These are phyloP conservation scores for Clavelina lepadiformis DNA, from an alignment of 23 tunicate species.

Conservation along the genomic window DNA sequence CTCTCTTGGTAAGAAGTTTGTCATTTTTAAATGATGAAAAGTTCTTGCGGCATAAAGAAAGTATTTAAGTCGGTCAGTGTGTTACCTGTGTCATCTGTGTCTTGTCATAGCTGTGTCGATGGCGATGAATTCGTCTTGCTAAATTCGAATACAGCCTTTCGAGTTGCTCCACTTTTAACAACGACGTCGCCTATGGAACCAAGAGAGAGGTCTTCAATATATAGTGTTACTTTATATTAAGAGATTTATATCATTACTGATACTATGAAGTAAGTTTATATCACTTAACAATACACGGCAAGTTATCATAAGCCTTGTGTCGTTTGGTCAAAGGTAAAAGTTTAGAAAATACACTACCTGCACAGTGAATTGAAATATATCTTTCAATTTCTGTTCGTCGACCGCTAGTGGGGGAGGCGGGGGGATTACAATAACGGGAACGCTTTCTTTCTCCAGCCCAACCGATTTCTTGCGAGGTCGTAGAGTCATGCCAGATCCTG, in stretches of 20 bases:
- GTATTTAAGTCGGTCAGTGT: too few relatives aligned
- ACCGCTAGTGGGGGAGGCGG: constrained; percentile 59
- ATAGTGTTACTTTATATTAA: too few relatives aligned
- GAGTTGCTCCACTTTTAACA: constrained; percentile 14
- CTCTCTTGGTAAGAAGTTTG: too few relatives aligned
- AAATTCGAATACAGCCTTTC: constrained; percentile 47
- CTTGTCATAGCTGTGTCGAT: constrained; percentile 41
- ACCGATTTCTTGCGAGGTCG: constrained; percentile 3
- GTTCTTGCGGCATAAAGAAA: too few relatives aligned
- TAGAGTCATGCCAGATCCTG: constrained; percentile 11
- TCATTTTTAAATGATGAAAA: too few relatives aligned
- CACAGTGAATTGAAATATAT: constrained; percentile 28
- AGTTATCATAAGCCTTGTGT: too few relatives aligned
- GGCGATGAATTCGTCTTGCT: constrained; percentile 29
- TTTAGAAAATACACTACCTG: too few relatives aligned
- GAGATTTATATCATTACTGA: too few relatives aligned
- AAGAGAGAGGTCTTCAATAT: not conserved
- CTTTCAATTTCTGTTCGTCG: constrained; percentile 36
- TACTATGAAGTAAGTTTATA: too few relatives aligned
- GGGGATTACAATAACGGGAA: constrained; percentile 4
- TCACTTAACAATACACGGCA: too few relatives aligned
- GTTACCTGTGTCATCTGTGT: constrained; percentile 43
- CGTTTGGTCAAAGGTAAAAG: too few relatives aligned
- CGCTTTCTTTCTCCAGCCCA: constrained; percentile 6
- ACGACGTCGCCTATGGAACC: constrained; percentile 25